A percentile compares a stretch with the other conserved stretches of the same genome.
These are phyloP conservation scores for Heterodera schachtii DNA, from an alignment of 1,140 invertebrate species.

Conservation along the genomic window DNA sequence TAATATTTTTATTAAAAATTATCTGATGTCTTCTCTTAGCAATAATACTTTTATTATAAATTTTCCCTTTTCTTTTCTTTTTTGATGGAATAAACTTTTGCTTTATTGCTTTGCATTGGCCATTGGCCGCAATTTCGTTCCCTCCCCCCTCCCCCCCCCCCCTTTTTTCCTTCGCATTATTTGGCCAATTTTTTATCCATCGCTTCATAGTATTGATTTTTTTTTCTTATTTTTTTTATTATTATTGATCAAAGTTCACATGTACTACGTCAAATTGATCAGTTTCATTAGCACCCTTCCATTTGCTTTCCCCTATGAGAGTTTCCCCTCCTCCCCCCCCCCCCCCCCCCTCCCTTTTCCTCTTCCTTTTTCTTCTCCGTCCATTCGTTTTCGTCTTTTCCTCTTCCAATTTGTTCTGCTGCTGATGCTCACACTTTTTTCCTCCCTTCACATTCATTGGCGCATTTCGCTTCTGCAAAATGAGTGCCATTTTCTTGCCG, in stretches of 20 bases:
- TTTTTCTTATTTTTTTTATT: no score
- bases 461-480: slow-evolving; percentile 30
- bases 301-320: no score
- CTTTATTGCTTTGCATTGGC: neutral
- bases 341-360: neutral
- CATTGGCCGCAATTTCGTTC: no score
- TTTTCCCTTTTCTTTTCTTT: neutral
- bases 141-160: no score
- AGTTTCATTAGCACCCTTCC: no score
- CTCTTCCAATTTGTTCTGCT: slow-evolving; percentile 30
- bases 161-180: neutral
- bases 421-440: slow-evolving; percentile 43
- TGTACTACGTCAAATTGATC: no score
- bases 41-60: neutral
- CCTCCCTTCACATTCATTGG: slow-evolving; percentile 44
- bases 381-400: neutral
- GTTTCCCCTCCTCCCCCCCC: no score
- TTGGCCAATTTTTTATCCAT: no score
- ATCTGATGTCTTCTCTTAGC: no score
- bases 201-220: no score
- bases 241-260: no score
- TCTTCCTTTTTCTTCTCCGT: neutral
- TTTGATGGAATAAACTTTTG: slow-evolving; percentile 9
- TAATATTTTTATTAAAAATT: no score
- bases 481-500: slow-evolving; percentile 22